These are phyloP conservation scores for Cichlasoma orientale DNA, from an alignment of 2,797 vertebrate genomes.

Conservation along the genomic window DNA sequence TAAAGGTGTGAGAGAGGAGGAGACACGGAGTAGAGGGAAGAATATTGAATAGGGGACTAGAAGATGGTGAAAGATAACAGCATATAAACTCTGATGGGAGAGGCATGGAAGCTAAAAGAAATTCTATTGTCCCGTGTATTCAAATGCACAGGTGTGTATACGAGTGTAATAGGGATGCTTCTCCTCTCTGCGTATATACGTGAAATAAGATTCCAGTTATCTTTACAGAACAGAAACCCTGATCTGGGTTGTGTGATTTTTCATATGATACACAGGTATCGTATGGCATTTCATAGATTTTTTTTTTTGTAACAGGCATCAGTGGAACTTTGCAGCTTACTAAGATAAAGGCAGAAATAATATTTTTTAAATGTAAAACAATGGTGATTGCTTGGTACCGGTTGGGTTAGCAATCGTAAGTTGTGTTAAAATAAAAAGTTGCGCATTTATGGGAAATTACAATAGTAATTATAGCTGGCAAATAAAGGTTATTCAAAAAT, in stretches of 20 bases:
- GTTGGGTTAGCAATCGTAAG: not conserved
- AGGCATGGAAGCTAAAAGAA: slow-evolving; percentile 24
- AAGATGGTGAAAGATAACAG: slow-evolving; percentile 67
- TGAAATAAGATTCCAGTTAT: slow-evolving; percentile 9
- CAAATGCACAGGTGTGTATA: slow-evolving; percentile 66
- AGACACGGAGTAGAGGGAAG: slow-evolving; percentile 48
- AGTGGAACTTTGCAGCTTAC: not conserved
- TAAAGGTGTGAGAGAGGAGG: slow-evolving; percentile 71
- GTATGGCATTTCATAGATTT: not conserved
- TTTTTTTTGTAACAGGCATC: not conserved
- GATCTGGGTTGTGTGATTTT: not conserved
- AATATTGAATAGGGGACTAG: slow-evolving; percentile 59
- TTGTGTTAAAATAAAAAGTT: not conserved
- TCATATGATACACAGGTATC: not conserved
- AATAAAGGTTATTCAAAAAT: not conserved
- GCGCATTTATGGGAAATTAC: no score
- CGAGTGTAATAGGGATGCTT: slow-evolving; percentile 24
- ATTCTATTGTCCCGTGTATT: slow-evolving; percentile 50
- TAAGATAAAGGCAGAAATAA: not conserved
- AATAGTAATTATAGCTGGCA: not conserved
- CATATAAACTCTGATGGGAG: slow-evolving; percentile 23
- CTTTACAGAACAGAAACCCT: not conserved
- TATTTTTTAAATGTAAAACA: not conserved
- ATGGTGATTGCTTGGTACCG: not conserved
- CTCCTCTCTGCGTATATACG: not conserved